Evolutionary conservation across 2,113 vertebrate genomes (phyloP), one percentile per base, ranked within the genome.

Genomic region (Chionomys nivalis): DNA sequence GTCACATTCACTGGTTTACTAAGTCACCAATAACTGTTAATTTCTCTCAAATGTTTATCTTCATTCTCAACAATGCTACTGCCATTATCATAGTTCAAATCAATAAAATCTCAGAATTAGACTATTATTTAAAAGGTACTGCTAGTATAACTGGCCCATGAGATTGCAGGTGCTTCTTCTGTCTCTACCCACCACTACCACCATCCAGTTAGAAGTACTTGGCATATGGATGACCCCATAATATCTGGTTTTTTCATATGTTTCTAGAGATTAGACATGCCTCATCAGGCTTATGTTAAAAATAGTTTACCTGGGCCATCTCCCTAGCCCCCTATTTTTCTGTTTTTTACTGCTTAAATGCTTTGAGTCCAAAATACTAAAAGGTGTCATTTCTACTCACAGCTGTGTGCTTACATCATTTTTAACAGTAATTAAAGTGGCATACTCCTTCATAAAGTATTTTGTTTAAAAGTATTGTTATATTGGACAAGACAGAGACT

Each of bases 11-110:
- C 8, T 89, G 17, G 77, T 79, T 92, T 66, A 94, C 55, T 52
- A 87, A 52, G 5, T 58, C 52, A 73, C 11, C 79, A 95, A 91
- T 42, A 66, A 79, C 9, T 24, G 5, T 78, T 94, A 86, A 95
- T 82, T 83, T 94, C 36, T 94, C 61, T 73, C 66, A 86, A 90
- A 91, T 75, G 63, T 75, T 94, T 96, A 92, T 17, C 1, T 89
- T n/a, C 68, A 31, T 81, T 49, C 16, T 87, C 78, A 77, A 52
- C 4, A 72, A 90, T 39, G 9, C 24, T 58, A 93, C 16, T 68
- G 14, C 26, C 19, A 88, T 2, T 70, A 13, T 4, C 21, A 81
- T 73, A 76, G 7, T 81, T 91, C 24, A 90, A 87, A 83, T 83
- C 72, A 81, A 78, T 88, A 91, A 89, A 91, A 93, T 33, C 0